A percentile compares a stretch with the other conserved stretches of the same genome.
These are phyloP conservation scores for Isaurus tuberculatus DNA, from an alignment of 92 coral and sea anemone genomes.

Conservation along the genomic window DNA sequence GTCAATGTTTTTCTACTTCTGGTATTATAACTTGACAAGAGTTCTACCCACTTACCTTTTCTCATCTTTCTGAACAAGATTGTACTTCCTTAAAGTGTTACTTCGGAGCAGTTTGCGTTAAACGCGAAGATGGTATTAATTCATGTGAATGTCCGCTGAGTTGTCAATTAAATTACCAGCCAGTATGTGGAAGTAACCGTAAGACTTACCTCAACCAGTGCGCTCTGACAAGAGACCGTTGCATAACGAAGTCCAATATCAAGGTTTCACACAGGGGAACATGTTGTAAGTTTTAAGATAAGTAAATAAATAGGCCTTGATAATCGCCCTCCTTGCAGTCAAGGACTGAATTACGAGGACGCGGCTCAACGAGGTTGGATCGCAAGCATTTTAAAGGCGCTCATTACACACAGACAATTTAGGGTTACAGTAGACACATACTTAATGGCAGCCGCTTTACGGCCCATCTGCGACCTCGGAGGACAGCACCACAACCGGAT, in stretches of 20 bases:
- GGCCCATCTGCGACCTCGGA: too few species aligned
- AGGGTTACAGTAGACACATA: too few species aligned
- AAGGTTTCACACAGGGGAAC: slow-evolving; percentile 69
- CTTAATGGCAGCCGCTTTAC: too few species aligned
- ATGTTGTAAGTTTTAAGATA: slow-evolving; percentile 75
- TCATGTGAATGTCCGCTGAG: slow-evolving; percentile 79
- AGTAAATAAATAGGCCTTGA: too few species aligned
- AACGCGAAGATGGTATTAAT: slow-evolving; percentile 82
- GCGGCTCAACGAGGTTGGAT: too few species aligned
- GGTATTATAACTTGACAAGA: background rate
- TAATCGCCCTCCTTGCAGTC: too few species aligned
- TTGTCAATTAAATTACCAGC: slow-evolving; percentile 83
- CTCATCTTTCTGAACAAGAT: slow-evolving; percentile 51
- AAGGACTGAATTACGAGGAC: too few species aligned
- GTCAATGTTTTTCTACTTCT: background rate
- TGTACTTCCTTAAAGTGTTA: slow-evolving; percentile 73
- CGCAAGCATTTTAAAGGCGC: too few species aligned
- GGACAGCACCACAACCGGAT: too few species aligned
- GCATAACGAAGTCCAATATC: slow-evolving; percentile 65
- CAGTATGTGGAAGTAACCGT: slow-evolving; percentile 88
- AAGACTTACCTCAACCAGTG: slow-evolving; percentile 93
- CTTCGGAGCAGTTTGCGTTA: slow-evolving; percentile 81
- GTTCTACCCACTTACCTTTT: background rate
- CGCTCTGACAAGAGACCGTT: slow-evolving; percentile 84
- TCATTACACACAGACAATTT: too few species aligned